A percentile compares a stretch with the other conserved stretches of the same genome.
Conservation (phyloP, 2,113 vertebrate species). For the Anolis carolinensis region DNA sequence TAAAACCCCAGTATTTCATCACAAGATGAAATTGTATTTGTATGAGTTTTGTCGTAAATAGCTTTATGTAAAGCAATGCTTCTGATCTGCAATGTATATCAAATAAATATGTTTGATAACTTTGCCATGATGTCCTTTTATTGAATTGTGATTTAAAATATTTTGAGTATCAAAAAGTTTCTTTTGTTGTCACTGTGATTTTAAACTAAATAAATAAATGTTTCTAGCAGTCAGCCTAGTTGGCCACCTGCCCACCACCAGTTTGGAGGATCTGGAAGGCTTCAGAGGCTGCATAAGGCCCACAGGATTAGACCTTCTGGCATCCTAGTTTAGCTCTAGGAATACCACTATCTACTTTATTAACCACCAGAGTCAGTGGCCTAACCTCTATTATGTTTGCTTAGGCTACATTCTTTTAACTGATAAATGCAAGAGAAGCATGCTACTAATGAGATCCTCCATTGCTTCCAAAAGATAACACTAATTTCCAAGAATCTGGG, state of each 20-base stretch:
- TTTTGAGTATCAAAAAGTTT: too few species aligned
- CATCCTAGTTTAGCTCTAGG: neutral
- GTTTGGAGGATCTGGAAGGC: too few species aligned
- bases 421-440: neutral
- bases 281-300: too few species aligned
- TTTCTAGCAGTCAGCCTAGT: too few species aligned
- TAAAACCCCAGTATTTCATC: too few species aligned
- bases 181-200: neutral
- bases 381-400: neutral
- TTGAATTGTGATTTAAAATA: neutral
- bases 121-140: neutral
- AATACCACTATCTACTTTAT: neutral
- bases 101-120: neutral
- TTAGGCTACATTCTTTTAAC: neutral
- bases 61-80: neutral
- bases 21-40: too few species aligned
- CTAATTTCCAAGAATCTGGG: neutral
- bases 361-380: neutral
- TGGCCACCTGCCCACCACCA: too few species aligned
- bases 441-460: neutral
- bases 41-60: neutral
- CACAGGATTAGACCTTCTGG: too few species aligned
- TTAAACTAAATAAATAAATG: neutral
- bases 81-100: neutral
- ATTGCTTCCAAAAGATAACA: neutral